These are phyloP conservation scores for Notolepis coatsorum DNA, from an alignment of 2,797 vertebrate genomes.

Conservation along the genomic window DNA sequence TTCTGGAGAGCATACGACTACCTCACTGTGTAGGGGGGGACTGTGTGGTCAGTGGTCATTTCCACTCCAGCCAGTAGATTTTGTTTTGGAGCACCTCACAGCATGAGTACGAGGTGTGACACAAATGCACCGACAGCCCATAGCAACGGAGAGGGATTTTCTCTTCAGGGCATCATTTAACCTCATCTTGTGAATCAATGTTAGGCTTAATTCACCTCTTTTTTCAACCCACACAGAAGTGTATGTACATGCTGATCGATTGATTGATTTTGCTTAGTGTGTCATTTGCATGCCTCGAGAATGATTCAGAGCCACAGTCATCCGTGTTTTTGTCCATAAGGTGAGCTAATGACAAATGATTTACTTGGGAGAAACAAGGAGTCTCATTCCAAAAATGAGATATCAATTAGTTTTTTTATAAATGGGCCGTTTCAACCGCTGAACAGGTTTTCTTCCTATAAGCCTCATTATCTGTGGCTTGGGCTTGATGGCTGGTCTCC, in stretches of 20 bases:
- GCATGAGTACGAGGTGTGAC: not conserved
- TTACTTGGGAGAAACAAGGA: not conserved
- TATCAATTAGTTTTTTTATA: too few relatives aligned
- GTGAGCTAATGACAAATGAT: not conserved
- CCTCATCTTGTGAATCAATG: not conserved
- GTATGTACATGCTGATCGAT: not conserved
- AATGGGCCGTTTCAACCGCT: too few relatives aligned
- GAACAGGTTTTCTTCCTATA: not conserved
- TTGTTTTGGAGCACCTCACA: constrained; percentile 5
- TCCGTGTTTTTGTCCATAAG: too few relatives aligned
- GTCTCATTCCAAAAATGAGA: too few relatives aligned
- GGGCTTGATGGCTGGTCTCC: not conserved
- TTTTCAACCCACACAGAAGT: not conserved
- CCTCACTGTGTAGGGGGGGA: not conserved
- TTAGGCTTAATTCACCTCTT: not conserved
- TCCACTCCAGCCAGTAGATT: too few relatives aligned
- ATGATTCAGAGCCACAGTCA: not conserved
- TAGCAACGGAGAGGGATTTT: not conserved
- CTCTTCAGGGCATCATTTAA: not conserved
- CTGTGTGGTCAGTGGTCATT: constrained; percentile 7
- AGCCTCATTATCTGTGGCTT: too few relatives aligned
- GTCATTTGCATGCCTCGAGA: not conserved
- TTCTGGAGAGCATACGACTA: constrained; percentile 21
- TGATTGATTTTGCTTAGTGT: constrained; percentile 2
- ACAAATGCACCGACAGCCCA: not conserved